Conservation (phyloP, 2,888 invertebrate species). For the Drosophila peninsularis region DNA sequence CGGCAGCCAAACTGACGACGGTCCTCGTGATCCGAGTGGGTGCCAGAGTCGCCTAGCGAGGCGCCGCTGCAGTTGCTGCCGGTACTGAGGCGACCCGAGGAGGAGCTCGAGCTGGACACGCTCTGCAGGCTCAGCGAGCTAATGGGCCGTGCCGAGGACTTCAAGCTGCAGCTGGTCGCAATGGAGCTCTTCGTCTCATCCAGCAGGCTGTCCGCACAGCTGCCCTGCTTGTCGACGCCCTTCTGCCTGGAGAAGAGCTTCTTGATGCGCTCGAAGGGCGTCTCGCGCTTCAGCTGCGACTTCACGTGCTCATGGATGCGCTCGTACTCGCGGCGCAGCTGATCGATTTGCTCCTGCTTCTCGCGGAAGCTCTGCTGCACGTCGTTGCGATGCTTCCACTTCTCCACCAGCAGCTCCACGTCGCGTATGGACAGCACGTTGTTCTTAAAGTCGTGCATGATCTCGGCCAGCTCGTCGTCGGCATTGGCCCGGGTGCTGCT, state of each 20-base stretch:
- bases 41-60: constrained; percentile 93
- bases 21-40: constrained; percentile 93
- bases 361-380: constrained; percentile 94
- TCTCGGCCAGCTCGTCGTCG: constrained; percentile 92
- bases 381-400: constrained; percentile 94
- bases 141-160: constrained; percentile 86
- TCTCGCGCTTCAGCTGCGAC: constrained; percentile 90
- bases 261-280: constrained; percentile 92
- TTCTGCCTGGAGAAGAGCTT: constrained; percentile 90
- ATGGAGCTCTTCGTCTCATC: constrained; percentile 84
- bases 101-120: constrained; percentile 88
- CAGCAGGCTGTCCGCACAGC: constrained; percentile 75
- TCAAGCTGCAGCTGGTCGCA: constrained; percentile 81
- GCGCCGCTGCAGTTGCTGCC: constrained; percentile 90
- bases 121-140: constrained; percentile 89
- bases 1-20: constrained; percentile 85
- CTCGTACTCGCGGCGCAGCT: constrained; percentile 92
- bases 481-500: constrained; percentile 81
- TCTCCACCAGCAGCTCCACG: constrained; percentile 93
- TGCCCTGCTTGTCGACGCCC: constrained; percentile 67
- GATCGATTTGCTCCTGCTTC: constrained; percentile 92
- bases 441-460: constrained; percentile 95
- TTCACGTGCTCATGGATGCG: constrained; percentile 92
- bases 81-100: constrained; percentile 92
- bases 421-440: constrained; percentile 94